A percentile compares a stretch with the other conserved stretches of the same genome.
Conservation (phyloP, 2,888 invertebrate species). For the Scaptomyza polygonia region DNA sequence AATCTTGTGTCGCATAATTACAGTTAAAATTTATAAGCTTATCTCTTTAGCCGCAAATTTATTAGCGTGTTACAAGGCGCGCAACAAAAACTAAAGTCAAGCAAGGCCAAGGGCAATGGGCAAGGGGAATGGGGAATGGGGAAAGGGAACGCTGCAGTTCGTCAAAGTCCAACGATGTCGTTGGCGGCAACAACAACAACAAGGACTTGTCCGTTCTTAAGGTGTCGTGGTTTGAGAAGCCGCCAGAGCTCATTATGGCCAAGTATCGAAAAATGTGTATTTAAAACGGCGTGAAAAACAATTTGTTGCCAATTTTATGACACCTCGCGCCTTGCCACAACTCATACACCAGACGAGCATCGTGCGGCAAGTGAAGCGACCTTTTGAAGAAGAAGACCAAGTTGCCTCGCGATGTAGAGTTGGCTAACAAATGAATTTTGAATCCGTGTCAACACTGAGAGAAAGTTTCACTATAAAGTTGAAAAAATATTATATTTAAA, state of each 20-base stretch:
- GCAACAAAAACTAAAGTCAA: not conserved
- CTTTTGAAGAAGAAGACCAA: not conserved
- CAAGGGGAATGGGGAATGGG: not conserved
- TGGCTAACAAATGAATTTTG: conserved; percentile 72
- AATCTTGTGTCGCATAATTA: conserved; percentile 80
- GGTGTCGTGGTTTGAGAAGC: conserved; percentile 1
- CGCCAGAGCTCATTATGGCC: conserved; percentile 71
- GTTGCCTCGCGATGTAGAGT: not conserved
- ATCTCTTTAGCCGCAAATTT: conserved; percentile 81
- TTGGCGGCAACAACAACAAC: conserved; percentile 37
- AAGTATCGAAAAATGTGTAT: conserved; percentile 79
- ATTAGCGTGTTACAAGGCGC: conserved; percentile 68
- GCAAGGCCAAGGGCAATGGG: not conserved
- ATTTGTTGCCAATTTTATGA: conserved; percentile 83
- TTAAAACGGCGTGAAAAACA: conserved; percentile 82
- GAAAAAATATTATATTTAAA: no score
- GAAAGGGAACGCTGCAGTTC: conserved; percentile 56
- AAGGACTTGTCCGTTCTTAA: not conserved
- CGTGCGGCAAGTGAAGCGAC: conserved; percentile 43
- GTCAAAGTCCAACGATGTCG: conserved; percentile 71
- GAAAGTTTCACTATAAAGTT: no score
- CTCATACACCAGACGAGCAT: conserved; percentile 57
- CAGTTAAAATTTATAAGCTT: conserved; percentile 81
- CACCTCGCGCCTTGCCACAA: conserved; percentile 70
- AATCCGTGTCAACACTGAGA: conserved; percentile 41